Percentiles rank a stretch among this genome's conserved stretches.
Conservation (phyloP, 35 echinoderm and acorn worm genomes). For the Anneissia japonica region DNA sequence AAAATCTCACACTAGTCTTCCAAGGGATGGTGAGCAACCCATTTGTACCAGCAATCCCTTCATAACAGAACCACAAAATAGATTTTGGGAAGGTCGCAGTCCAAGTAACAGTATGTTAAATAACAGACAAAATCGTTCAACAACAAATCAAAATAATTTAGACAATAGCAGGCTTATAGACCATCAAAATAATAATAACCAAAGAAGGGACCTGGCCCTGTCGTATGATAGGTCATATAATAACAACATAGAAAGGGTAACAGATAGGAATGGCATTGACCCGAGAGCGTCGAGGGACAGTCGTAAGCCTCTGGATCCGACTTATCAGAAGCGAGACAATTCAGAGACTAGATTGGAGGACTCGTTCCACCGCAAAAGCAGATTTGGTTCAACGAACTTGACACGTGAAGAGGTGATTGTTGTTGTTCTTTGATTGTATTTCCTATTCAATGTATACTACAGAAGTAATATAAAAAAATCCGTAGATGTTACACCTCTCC, state of each 20-base stretch:
- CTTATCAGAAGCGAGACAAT: not conserved
- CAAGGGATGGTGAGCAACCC: not conserved
- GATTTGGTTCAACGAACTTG: not conserved
- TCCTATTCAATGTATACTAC: not conserved
- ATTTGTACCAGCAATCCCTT: not conserved
- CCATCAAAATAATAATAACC: not conserved
- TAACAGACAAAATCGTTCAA: not conserved
- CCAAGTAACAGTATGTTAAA: not conserved
- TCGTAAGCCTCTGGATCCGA: not conserved
- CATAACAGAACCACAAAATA: not conserved
- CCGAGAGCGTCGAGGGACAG: not conserved
- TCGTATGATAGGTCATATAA: not conserved
- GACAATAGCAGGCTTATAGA: not conserved
- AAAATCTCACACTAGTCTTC: not conserved
- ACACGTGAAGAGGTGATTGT: not conserved
- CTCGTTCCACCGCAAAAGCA: not conserved
- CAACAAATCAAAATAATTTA: not conserved
- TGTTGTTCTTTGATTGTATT: not conserved
- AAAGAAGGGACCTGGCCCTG: not conserved
- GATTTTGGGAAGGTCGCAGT: not conserved
- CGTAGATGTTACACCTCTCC: not conserved
- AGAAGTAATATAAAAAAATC: not conserved
- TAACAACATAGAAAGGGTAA: not conserved
- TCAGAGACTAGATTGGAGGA: not conserved
- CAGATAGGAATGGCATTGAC: not conserved